Percentiles rank a stretch among this genome's conserved stretches.
Evolutionary conservation across 2,888 invertebrate genomes (phyloP).

Genomic region (Catonia carolina): DNA sequence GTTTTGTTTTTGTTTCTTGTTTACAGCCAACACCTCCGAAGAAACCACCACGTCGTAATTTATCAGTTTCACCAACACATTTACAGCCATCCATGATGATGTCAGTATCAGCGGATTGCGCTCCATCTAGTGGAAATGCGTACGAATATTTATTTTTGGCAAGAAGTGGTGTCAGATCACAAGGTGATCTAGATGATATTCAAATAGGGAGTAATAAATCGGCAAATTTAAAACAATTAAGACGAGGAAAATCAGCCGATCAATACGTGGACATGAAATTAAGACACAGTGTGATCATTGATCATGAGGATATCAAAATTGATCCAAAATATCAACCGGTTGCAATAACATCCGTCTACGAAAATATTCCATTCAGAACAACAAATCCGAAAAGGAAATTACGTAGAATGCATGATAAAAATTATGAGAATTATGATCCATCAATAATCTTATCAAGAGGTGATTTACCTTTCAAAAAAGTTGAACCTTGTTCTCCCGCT

Average conservation of each 20-base stretch:
- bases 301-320: slow-evolving; percentile 35
- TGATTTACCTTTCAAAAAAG: slow-evolving; percentile 35
- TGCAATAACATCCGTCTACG: slow-evolving; percentile 65
- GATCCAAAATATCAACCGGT: slow-evolving; percentile 52
- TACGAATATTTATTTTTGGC: slow-evolving; percentile 58
- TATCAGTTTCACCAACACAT: slow-evolving; percentile 81
- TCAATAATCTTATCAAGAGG: slow-evolving; percentile 35
- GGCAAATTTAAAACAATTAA: slow-evolving; percentile 41
- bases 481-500: slow-evolving; percentile 34
- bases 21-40: slow-evolving; percentile 76
- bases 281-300: slow-evolving; percentile 43
- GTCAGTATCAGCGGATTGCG: slow-evolving; percentile 47
- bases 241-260: slow-evolving; percentile 67
- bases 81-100: slow-evolving; percentile 45
- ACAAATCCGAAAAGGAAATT: slow-evolving; percentile 66
- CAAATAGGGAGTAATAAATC: slow-evolving; percentile 28
- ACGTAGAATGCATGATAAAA: slow-evolving; percentile 49
- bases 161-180: slow-evolving; percentile 60
- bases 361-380: slow-evolving; percentile 62
- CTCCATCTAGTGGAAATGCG: slow-evolving; percentile 48
- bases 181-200: slow-evolving; percentile 63
- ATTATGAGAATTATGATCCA: slow-evolving; percentile 57
- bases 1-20: slow-evolving; percentile 21
- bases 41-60: slow-evolving; percentile 79
- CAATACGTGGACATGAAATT: slow-evolving; percentile 71